Evolutionary conservation across 2,797 vertebrate genomes (phyloP), one percentile per base, ranked within the genome.

Genomic region (Ataeniobius toweri): DNA sequence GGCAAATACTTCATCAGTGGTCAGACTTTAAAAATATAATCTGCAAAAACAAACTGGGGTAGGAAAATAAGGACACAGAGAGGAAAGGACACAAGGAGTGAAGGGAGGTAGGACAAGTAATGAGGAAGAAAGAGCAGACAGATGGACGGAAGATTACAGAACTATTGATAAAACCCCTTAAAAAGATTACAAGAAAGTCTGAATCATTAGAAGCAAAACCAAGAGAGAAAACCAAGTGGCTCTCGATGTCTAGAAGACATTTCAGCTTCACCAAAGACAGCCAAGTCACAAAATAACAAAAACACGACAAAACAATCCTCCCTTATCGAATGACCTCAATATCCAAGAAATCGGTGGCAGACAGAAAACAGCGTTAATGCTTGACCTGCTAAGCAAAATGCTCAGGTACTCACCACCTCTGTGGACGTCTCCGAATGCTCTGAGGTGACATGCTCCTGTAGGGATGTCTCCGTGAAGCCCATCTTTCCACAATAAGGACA

Each of bases 401-500:
- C 14, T 36, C 8, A 14, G 58, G 41, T 78, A 95, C 98, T 96
- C 95, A 98, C 98, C 97, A 99, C 98, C 95, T 99, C 98, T 89
- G 98, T 98, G 87, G 98, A 98, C 77, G 98, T 98, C 95, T 99
- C 98, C 87, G 97, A 96, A 36, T 99, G 98, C 86, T 99, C 98
- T 80, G 98, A 97, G 94, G 98, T 97, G 93, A 99, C 98, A 22
- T 99, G 98, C 89, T 99, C 98, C 94, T 99, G 98, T 95, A 99
- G 96, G 93, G 98, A 98, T 75, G 97, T 98, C 96, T 99, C 98
- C 1, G 98, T 99, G 92, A 96, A 99, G 94, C 98, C 98, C 98
- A 99, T 99, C 93, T 97, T 99, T 63, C 98, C 98, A 94, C 98
- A 99, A 94, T 99, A 99, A 91, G 98, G 98, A 97, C 98, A 99